phyloP scores from a whole-genome alignment of 2,888 invertebrate species.

The Apodemia mormo region DNA sequence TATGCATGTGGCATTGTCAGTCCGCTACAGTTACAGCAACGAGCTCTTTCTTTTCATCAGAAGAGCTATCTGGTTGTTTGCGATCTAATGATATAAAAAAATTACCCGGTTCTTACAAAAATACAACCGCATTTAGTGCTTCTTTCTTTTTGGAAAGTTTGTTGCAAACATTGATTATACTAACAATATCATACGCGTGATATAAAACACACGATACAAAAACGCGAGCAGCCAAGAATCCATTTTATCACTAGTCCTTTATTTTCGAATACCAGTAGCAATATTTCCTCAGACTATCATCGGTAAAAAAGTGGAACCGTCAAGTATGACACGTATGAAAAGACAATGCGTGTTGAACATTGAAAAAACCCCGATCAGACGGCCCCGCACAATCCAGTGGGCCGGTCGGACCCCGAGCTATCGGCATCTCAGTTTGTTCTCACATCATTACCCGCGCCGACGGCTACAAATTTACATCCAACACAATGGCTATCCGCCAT shows the following conservation, averaged over 20 bases:
- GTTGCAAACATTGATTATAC: too few relatives aligned
- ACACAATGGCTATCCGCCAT: slow-evolving; percentile 82
- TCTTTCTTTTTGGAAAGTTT: too few relatives aligned
- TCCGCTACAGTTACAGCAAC: too few relatives aligned
- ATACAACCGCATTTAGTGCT: too few relatives aligned
- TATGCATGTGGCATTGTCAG: too few relatives aligned
- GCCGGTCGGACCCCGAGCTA: slow-evolving; percentile 34
- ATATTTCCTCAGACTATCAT: background rate
- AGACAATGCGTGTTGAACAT: slow-evolving; percentile 33
- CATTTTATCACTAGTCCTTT: background rate
- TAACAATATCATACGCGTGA: too few relatives aligned
- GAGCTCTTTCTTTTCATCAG: too few relatives aligned
- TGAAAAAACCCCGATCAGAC: slow-evolving; percentile 32
- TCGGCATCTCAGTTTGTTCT: slow-evolving; percentile 80
- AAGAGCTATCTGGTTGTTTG: too few relatives aligned
- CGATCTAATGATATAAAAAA: too few relatives aligned
- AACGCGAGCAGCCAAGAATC: too few relatives aligned
- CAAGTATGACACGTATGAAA: slow-evolving; percentile 31
- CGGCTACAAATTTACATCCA: slow-evolving; percentile 82
- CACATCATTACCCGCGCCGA: slow-evolving; percentile 83
- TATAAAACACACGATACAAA: slow-evolving; percentile 1
- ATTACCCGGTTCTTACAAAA: too few relatives aligned
- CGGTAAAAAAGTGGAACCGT: slow-evolving; percentile 9
- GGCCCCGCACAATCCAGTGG: slow-evolving; percentile 33
- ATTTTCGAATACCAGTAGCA: slow-evolving; percentile 5